Evolutionary conservation across 1,140 invertebrate species (phyloP), one percentile per base, ranked within the genome.

Genomic region (Brachionus paranguensis): DNA sequence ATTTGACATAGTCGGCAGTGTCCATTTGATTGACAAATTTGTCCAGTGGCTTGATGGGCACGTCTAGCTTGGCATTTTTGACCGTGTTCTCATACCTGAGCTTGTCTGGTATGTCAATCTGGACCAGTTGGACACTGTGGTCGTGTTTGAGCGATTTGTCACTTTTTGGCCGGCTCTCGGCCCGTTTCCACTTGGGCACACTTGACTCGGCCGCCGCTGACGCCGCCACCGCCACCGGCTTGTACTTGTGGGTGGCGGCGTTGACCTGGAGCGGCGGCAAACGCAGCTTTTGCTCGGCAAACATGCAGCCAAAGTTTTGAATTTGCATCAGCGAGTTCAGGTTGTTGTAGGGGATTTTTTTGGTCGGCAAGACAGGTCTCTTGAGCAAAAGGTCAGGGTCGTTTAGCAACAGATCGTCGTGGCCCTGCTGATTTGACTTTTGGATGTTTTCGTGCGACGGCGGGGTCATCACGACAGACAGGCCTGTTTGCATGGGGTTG

Each of bases 401-500:
- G 37, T 43, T 60, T 47, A 81, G 17, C 20, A 43, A 37, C 17
- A 64, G n/a, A 47, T 81, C 53, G 24, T 45, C 37, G 37, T 65
- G 53, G 24, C 43, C 24, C 2, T 53, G 24, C 37, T 68, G 78
- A 37, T 81, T 60, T 68, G 53, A 24, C 27, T 81, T 60, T 60
- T 64, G 33, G 11, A 60, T 43, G 53, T 81, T 81, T 45, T 81
- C 78, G 17, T 81, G 78, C 0, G 78, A 81, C 27, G 78, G 78
- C 12, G 78, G 78, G 0, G 78, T 81, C 78, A 81, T 81, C 3
- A 81, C 64, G 1, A 81, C 78, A 6, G 78, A 64, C 7, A 81
- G 29, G 37, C 78, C 43, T 1, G 78, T 64, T n/a, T 81, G 78
- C 4, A 81, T 60, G 2, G 53, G 37, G 43, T 81, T 60, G n/a